Evolutionary conservation across 2,888 invertebrate genomes (phyloP).

Genomic region (Dryococelus australis): DNA sequence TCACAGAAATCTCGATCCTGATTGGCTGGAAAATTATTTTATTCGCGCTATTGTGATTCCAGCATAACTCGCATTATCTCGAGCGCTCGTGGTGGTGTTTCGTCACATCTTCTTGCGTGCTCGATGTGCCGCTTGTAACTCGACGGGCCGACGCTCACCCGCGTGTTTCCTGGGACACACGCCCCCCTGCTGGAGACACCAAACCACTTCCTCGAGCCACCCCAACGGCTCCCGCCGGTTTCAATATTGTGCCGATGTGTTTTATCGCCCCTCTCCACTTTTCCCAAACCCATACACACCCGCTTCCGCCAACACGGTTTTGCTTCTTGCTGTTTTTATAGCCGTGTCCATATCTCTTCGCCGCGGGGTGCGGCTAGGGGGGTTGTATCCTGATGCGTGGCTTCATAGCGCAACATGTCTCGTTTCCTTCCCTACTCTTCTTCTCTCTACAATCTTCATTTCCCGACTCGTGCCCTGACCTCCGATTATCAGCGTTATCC

Average conservation of each 20-base stretch:
- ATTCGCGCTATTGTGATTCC: no score
- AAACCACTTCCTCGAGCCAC: background rate
- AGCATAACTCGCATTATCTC: no score
- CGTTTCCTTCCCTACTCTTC: background rate
- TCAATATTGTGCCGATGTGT: conserved; percentile 3
- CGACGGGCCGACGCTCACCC: background rate
- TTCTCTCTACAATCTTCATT: background rate
- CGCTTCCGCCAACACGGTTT: background rate
- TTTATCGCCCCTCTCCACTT: background rate
- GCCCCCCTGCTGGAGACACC: background rate
- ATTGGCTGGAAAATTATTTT: no score
- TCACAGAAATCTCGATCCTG: no score
- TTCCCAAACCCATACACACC: background rate
- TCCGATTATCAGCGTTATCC: background rate
- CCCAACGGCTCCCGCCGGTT: background rate
- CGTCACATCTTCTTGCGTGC: no score
- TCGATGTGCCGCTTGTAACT: background rate
- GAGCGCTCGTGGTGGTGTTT: no score
- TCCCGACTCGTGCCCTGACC: background rate
- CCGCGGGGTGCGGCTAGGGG: background rate
- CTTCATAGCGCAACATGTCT: background rate
- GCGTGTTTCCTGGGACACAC: background rate
- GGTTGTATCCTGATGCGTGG: background rate
- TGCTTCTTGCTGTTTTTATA: conserved; percentile 8
- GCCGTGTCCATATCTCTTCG: background rate